phyloP scores from a whole-genome alignment of 2,113 vertebrate species.

The Lasiurus cinereus region DNA sequence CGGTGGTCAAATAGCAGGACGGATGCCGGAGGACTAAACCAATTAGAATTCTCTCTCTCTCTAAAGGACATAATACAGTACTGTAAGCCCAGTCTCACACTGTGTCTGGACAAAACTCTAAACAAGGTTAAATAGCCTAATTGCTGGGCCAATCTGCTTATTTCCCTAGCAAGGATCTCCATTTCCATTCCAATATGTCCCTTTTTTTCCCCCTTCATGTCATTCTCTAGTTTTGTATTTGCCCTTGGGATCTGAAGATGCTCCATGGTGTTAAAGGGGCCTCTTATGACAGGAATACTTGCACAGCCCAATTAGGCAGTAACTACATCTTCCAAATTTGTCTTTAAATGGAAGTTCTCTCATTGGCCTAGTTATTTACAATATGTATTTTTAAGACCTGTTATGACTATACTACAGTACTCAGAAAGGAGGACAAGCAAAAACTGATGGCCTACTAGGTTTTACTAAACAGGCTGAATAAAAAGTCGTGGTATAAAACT shows the following conservation, averaged over 20 bases:
- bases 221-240: background rate
- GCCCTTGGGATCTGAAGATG: background rate
- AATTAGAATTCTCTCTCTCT: background rate
- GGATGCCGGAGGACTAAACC: conserved; percentile 52
- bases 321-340: conserved; percentile 16
- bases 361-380: background rate
- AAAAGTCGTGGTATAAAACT: conserved; percentile 43
- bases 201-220: background rate
- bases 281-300: background rate
- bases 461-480: conserved; percentile 19
- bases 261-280: background rate
- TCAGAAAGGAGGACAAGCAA: conserved; percentile 29
- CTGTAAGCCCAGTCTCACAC: background rate
- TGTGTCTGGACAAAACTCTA: background rate
- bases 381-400: conserved; percentile 23
- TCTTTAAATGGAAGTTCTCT: conserved; percentile 43
- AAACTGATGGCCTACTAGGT: background rate
- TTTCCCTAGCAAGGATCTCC: background rate
- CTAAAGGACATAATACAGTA: background rate
- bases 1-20: conserved; percentile 48
- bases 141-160: conserved; percentile 1
- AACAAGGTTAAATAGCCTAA: conserved; percentile 10
- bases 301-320: background rate
- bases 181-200: background rate
- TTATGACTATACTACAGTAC: background rate